phyloP scores from a whole-genome alignment of 2,113 vertebrate species.

The Sinocyclocheilus anshuiensis region DNA sequence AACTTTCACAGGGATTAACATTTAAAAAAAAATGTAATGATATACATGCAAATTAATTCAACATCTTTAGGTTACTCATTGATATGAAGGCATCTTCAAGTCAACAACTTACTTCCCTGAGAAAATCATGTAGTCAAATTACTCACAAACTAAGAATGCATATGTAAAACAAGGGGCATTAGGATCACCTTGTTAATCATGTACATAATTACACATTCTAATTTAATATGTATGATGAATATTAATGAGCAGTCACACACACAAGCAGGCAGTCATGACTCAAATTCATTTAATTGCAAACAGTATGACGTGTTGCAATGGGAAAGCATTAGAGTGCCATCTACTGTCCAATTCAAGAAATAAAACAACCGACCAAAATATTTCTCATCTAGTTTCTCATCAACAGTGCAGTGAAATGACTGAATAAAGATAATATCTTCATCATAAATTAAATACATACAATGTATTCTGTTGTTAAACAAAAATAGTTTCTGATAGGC shows the following conservation, averaged over 20 bases:
- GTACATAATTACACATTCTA: constrained; percentile 26
- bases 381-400: neutral
- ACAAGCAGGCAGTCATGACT: neutral
- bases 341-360: constrained; percentile 7
- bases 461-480: no score
- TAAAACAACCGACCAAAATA: neutral
- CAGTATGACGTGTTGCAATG: neutral
- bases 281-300: neutral
- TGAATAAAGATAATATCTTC: no score
- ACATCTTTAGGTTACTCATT: neutral
- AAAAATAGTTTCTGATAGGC: no score
- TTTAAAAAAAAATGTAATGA: neutral
- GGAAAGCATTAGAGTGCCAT: neutral
- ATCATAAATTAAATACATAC: no score
- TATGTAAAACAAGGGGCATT: constrained; percentile 19
- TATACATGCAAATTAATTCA: neutral
- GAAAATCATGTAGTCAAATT: neutral
- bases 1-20: neutral
- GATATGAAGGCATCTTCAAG: neutral
- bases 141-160: constrained; percentile 16
- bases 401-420: no score
- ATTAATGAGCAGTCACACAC: constrained; percentile 19
- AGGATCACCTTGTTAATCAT: constrained; percentile 25
- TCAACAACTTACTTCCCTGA: constrained; percentile 1
- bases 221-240: constrained; percentile 35